Base-by-base conservation (phyloP, 2,797 vertebrate species). In the Halcyon smyrnensis region DNA sequence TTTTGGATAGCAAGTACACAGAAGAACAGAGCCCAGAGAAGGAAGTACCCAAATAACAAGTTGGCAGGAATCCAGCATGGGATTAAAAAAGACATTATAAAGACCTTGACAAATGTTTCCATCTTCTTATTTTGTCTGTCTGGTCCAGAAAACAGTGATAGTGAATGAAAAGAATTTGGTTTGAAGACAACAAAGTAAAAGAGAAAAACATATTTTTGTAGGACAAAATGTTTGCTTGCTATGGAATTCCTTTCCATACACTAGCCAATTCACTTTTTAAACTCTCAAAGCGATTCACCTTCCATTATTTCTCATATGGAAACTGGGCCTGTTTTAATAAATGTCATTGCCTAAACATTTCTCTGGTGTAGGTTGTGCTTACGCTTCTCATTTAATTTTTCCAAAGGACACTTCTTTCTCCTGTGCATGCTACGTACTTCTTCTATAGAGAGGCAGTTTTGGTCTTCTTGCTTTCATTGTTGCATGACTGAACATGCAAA, bases 71-170 rank as follows among this genome's bases (percentile, higher is more conserved):
- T 63, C 73, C 86, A 90, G 63, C 11, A 32, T 34, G 62, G 34
- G 30, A 54, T 54, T 54, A 27, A 69, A 76, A 89, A 77, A 15
- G 74, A 3, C 46, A 51, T 24, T 54, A 36, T 30, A 73, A 86
- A 69, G 83, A 84, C 86, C 90, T 94, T 95, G 90, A 76, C 24
- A 78, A 37, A 46, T 63, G 19, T 83, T 91, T 92, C 37, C 50
- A 53, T 89, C 34, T 46, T 90, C n/a, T 71, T 92, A 68, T 90
- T 94, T 95, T 92, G 78, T 81, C 84, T 90, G 5, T 30, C 34
- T 74, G 34, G 5, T 53, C 57, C n/a, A 81, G 43, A 89, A 87
- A 80, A 37, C 28, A 75, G n/a, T n/a, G 78, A 67, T 50, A 87
- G 18, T 34, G 63, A 70, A 76, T 36, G 63, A 41, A 80, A 67